A percentile compares a stretch with the other conserved stretches of the same genome.
Evolutionary conservation across 1,140 invertebrate genomes (phyloP).

Genomic region (Eueides isabella): DNA sequence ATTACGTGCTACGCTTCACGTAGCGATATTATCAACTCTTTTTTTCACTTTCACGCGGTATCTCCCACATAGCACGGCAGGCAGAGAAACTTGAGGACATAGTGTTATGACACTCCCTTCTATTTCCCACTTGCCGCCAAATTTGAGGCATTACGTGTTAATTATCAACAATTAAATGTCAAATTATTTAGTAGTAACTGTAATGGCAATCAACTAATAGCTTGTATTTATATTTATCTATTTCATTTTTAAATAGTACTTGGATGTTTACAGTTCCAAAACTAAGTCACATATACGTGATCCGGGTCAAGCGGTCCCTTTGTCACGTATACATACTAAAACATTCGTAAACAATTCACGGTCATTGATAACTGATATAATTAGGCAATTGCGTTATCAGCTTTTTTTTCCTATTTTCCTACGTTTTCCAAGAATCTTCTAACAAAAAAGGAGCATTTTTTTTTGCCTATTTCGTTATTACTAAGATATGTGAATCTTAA

Average conservation of each 20-base stretch:
- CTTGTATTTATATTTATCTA: not conserved
- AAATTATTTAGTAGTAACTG: too few species aligned
- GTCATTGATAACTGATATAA: constrained; percentile 17
- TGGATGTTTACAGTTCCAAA: constrained; percentile 5
- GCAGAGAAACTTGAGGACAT: not conserved
- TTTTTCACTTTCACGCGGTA: too few species aligned
- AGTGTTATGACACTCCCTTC: not conserved
- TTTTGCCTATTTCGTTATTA: too few species aligned
- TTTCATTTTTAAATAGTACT: not conserved
- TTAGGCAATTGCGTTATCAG: constrained; percentile 17
- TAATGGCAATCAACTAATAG: too few species aligned
- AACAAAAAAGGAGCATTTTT: too few species aligned
- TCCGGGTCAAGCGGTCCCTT: not conserved
- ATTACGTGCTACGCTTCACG: too few species aligned
- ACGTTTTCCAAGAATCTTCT: not conserved
- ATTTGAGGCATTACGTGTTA: not conserved
- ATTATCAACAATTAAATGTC: too few species aligned
- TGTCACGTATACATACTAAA: not conserved
- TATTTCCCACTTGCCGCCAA: not conserved
- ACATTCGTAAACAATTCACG: not conserved
- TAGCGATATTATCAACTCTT: too few species aligned
- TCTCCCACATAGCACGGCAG: too few species aligned
- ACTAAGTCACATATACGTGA: not conserved
- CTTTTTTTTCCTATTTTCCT: not conserved
- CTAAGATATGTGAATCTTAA: not conserved